Percentiles rank a stretch among this genome's conserved stretches.
phyloP scores from a whole-genome alignment of 1,140 invertebrate species.

The Drosophila rufa region DNA sequence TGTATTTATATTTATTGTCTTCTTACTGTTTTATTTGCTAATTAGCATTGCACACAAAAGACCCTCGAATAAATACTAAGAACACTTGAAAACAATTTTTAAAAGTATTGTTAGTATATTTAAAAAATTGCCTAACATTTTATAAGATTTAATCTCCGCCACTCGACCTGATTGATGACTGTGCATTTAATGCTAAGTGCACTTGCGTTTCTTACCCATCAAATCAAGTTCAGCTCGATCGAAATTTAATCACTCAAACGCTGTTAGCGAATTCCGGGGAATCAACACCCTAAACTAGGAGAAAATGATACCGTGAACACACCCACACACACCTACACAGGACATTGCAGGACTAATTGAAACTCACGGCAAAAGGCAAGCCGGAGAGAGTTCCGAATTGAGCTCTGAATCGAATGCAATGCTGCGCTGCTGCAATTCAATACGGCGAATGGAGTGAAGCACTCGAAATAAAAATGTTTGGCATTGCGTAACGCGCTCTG shows the following conservation, averaged over 20 bases:
- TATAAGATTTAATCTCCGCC: neutral
- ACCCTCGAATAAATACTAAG: too few relatives aligned
- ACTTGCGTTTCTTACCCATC: neutral
- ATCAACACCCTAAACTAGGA: conserved; percentile 21
- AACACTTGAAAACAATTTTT: neutral
- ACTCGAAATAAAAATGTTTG: conserved; percentile 56
- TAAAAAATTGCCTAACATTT: neutral
- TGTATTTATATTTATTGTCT: too few relatives aligned
- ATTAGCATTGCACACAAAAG: too few relatives aligned
- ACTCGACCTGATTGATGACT: neutral
- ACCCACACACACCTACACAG: neutral
- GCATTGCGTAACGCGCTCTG: conserved; percentile 39
- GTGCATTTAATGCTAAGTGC: neutral
- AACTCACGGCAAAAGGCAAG: conserved; percentile 28
- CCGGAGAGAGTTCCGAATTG: conserved; percentile 7
- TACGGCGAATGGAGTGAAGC: conserved; percentile 18
- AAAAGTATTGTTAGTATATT: too few relatives aligned
- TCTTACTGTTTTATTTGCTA: too few relatives aligned
- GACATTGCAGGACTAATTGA: conserved; percentile 27
- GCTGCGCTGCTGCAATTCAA: conserved; percentile 30
- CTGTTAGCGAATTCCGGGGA: conserved; percentile 5
- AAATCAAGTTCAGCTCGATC: conserved; percentile 8
- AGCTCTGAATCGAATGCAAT: conserved; percentile 20
- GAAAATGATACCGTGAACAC: conserved; percentile 31
- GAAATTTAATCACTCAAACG: conserved; percentile 28